These are phyloP conservation scores for Xestia sexstrigata DNA, from an alignment of 2,888 invertebrate species.

Conservation along the genomic window DNA sequence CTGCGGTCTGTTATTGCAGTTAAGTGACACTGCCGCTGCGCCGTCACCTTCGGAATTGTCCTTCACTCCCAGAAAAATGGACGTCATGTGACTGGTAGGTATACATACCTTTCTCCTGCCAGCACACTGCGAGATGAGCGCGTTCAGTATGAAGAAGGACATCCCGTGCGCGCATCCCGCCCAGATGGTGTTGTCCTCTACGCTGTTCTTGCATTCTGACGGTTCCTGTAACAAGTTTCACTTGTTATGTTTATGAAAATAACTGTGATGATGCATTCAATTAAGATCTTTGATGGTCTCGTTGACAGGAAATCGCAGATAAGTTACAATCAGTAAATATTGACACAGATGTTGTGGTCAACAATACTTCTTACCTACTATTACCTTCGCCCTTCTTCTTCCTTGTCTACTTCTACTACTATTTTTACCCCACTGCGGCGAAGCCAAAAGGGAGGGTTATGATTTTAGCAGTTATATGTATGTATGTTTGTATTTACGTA, in stretches of 20 bases:
- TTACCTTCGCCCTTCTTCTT: neutral
- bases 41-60: neutral
- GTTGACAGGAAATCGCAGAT: neutral
- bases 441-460: no score
- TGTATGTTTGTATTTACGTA: no score
- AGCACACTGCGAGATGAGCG: conserved; percentile 83
- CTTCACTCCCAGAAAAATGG: neutral
- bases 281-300: neutral
- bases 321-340: neutral
- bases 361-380: neutral
- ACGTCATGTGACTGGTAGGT: neutral
- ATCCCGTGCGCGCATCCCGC: conserved; percentile 84
- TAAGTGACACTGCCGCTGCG: neutral
- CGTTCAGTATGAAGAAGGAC: conserved; percentile 84
- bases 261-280: neutral
- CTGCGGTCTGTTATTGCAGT: neutral
- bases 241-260: neutral
- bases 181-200: conserved; percentile 84
- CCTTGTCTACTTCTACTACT: no score
- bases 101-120: conserved; percentile 78
- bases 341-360: no score
- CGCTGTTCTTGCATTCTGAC: conserved; percentile 73
- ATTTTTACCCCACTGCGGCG: no score
- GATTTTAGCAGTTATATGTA: no score
- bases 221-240: conserved; percentile 65